Evolutionary conservation across 2,113 vertebrate species (phyloP).

Genomic region (Semnornis frantzii): DNA sequence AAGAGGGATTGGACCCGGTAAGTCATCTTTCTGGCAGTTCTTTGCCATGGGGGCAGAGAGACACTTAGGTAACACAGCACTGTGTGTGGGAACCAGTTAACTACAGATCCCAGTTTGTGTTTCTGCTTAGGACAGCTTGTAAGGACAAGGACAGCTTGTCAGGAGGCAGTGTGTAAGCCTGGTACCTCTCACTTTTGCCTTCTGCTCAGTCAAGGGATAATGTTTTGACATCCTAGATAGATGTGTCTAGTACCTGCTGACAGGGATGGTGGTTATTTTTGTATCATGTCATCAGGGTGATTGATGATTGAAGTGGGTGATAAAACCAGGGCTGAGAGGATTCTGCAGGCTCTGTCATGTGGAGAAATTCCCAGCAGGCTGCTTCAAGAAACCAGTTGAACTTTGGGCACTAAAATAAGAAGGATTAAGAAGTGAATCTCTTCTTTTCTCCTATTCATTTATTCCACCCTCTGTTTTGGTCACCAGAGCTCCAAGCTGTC

Average conservation of each 20-base stretch:
- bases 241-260: accelerated
- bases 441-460: background rate
- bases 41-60: background rate
- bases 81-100: background rate
- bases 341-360: background rate
- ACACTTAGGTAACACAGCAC: background rate
- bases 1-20: conserved; percentile 89
- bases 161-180: background rate
- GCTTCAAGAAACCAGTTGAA: background rate
- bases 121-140: background rate
- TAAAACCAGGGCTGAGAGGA: background rate
- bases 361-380: background rate
- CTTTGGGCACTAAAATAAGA: background rate
- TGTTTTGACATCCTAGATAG: background rate
- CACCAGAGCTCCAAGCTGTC: conserved; percentile 75
- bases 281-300: background rate
- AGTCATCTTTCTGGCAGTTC: conserved; percentile 37
- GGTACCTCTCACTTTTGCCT: background rate
- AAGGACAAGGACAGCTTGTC: background rate
- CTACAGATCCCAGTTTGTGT: background rate
- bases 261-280: background rate
- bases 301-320: background rate
- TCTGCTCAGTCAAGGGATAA: background rate
- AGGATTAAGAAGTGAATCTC: background rate
- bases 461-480: background rate